Conservation (phyloP, 2,113 vertebrate genomes). For the Psettodes erumei region DNA sequence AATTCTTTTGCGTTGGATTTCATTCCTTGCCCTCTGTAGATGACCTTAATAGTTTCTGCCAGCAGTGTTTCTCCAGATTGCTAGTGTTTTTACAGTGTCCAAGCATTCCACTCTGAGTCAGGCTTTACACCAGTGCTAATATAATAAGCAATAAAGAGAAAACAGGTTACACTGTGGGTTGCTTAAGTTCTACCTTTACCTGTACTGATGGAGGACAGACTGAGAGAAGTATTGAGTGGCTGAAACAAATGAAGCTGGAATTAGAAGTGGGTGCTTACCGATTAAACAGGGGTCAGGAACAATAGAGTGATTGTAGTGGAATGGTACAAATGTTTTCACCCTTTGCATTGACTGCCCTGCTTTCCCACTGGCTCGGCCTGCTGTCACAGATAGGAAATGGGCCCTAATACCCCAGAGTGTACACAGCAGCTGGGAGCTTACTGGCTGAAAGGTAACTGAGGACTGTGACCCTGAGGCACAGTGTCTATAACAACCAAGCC, state of each 20-base stretch:
- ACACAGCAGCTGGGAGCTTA: slow-evolving; percentile 22
- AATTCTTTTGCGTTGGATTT: slow-evolving; percentile 17
- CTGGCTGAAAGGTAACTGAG: not conserved
- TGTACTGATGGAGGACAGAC: slow-evolving; percentile 30
- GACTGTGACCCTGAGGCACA: not conserved
- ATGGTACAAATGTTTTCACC: slow-evolving; percentile 42
- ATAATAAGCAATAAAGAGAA: not conserved
- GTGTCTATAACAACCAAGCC: not conserved
- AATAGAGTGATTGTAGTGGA: slow-evolving; percentile 40
- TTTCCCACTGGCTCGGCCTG: slow-evolving; percentile 70
- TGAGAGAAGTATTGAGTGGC: slow-evolving; percentile 24
- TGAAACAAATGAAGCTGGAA: slow-evolving; percentile 52
- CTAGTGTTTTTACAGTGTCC: not conserved
- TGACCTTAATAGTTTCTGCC: not conserved
- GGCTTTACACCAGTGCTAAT: not conserved
- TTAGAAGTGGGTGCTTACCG: slow-evolving; percentile 39
- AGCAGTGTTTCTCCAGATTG: not conserved
- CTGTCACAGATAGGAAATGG: slow-evolving; percentile 75
- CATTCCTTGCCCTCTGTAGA: slow-evolving; percentile 5
- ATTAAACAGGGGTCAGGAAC: slow-evolving; percentile 37
- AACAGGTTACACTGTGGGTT: not conserved
- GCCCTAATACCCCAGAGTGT: slow-evolving; percentile 66
- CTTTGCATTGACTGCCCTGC: slow-evolving; percentile 67
- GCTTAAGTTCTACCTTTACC: slow-evolving; percentile 8
- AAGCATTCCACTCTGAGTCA: too few species aligned